Evolutionary conservation across 2,888 invertebrate genomes (phyloP), one percentile per base, ranked within the genome.

Genomic region (Protodeltote pygarga): DNA sequence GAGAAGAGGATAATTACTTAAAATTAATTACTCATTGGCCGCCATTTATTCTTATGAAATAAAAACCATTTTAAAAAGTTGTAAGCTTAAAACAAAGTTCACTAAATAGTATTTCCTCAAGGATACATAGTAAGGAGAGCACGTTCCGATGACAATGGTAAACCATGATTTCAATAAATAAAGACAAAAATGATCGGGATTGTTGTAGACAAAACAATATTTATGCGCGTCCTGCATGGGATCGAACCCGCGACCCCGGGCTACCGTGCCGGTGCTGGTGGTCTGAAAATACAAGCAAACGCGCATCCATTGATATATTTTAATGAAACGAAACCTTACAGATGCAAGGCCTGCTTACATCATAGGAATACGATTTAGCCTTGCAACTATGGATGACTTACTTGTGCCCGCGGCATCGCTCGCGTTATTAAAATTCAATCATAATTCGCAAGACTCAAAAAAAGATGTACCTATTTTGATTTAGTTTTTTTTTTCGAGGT

Each of bases 211-310:
- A 75, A 77, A 69, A 70, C 75, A 73, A 81, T 85, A 87, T 89
- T 88, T 87, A 89, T 88, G 87, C 77, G 75, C 70, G 60, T 54
- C 45, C 51, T 61, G 61, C 68, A 42, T 58, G 60, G 77, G 71
- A 71, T 75, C 79, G 81, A 87, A 85, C 83, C 76, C 62, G 80
- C 77, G 87, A 87, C 87, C 87, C 69, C 79, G 74, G 70, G 87
- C 89, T 87, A 87, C 89, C 83, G 88, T 85, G 77, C 75, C 82
- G 55, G 81, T 67, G 67, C 65, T 71, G 87, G 87, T 87, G 87
- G 87, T 86, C 87, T 78, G 39, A 20, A 50, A 28, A 25, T 51
- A 61, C 40, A 57, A 37, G 27, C 27, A 13, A 27, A 15, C 21
- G 4, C 11, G 41, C 60, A 58, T 59, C 60, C 52, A 52, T 34